Conservation (phyloP, 2,113 vertebrate genomes). For the Stegastes partitus region DNA sequence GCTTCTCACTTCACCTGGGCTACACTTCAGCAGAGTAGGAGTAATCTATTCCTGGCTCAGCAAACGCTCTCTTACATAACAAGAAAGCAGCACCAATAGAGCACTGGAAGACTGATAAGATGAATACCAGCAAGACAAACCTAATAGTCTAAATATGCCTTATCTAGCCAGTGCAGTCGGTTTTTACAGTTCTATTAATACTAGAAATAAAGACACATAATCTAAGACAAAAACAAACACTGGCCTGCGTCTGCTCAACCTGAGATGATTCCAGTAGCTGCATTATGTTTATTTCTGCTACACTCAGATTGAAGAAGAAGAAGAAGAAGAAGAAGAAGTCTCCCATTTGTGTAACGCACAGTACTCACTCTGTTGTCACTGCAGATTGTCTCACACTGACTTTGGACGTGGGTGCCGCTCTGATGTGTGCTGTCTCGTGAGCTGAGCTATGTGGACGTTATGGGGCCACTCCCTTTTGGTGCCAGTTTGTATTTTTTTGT, state of each 20-base stretch:
- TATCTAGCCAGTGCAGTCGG: conserved; percentile 35
- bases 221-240: conserved; percentile 40
- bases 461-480: conserved; percentile 43
- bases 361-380: conserved; percentile 64
- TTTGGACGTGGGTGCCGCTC: conserved; percentile 18
- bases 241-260: conserved; percentile 42
- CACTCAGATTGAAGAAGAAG: conserved; percentile 1
- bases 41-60: conserved; percentile 76
- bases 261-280: conserved; percentile 43
- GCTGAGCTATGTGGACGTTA: conserved; percentile 62
- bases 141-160: conserved; percentile 49
- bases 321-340: conserved; percentile 15
- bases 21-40: conserved; percentile 70
- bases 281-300: conserved; percentile 48
- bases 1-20: conserved; percentile 68
- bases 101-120: conserved; percentile 42
- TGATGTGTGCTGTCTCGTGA: conserved; percentile 45
- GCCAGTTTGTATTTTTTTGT: conserved; percentile 31
- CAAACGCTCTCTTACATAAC: conserved; percentile 76
- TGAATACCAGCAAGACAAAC: conserved; percentile 60
- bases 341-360: conserved; percentile 28
- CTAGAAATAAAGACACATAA: conserved; percentile 2
- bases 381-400: conserved; percentile 56
- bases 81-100: conserved; percentile 57
- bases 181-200: conserved; percentile 60